These are phyloP conservation scores for Iphiclides podalirius DNA, from an alignment of 2,888 invertebrate genomes.

Conservation along the genomic window DNA sequence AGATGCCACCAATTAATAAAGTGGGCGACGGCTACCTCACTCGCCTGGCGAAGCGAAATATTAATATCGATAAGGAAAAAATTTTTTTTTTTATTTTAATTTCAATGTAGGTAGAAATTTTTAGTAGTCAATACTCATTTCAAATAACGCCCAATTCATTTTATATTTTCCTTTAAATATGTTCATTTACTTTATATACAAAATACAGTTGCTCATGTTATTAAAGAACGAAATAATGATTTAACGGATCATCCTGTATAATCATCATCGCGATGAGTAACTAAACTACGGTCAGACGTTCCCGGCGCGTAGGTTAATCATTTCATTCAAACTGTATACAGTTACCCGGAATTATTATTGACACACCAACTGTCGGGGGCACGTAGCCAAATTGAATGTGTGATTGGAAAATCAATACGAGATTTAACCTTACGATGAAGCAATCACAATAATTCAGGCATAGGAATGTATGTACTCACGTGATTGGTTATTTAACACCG, in stretches of 20 bases:
- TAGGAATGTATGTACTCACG: conserved; percentile 8
- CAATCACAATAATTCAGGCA: conserved; percentile 17
- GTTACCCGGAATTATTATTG: conserved; percentile 73
- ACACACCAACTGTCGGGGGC: conserved; percentile 70
- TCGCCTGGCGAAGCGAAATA: too few species aligned
- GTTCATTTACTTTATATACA: too few species aligned
- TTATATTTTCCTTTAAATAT: too few species aligned
- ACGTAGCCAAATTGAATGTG: conserved; percentile 51
- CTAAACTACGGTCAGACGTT: conserved; percentile 41
- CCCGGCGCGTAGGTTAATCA: conserved; percentile 67
- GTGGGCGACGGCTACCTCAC: too few species aligned
- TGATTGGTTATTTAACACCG: conserved; percentile 1
- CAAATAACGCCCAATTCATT: too few species aligned
- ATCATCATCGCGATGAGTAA: conserved; percentile 30
- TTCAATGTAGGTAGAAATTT: too few species aligned
- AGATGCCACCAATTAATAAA: too few species aligned
- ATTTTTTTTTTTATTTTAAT: too few species aligned
- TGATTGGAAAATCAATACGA: conserved; percentile 65
- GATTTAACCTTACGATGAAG: conserved; percentile 20
- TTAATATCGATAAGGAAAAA: too few species aligned
- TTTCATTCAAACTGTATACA: conserved; percentile 73
- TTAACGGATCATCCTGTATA: conserved; percentile 33
- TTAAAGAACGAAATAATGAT: too few species aligned
- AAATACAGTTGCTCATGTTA: too few species aligned
- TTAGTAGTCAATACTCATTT: too few species aligned